phyloP scores from a whole-genome alignment of 2,113 vertebrate genomes.

The Xiphophorus maculatus region DNA sequence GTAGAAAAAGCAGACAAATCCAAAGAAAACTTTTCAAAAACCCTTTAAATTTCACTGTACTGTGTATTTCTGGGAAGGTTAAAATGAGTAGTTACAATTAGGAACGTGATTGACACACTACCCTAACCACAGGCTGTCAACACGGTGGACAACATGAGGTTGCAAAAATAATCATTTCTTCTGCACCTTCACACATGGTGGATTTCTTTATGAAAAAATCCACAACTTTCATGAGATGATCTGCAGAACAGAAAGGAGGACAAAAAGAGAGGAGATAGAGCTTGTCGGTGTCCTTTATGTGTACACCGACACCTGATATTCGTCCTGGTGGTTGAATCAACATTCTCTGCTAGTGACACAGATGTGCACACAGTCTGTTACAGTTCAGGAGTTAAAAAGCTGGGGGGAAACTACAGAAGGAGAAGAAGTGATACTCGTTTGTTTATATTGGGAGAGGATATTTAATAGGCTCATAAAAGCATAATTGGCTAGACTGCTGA shows the following conservation, averaged over 20 bases:
- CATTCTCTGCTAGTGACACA: conserved; percentile 74
- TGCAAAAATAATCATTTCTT: conserved; percentile 39
- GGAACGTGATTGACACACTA: not conserved
- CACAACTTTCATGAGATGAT: conserved; percentile 5
- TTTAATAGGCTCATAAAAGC: conserved; percentile 59
- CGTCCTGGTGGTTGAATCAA: conserved; percentile 73
- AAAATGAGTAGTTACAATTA: not conserved
- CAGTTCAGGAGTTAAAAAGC: conserved; percentile 49
- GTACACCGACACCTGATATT: conserved; percentile 77
- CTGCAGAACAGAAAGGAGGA: conserved; percentile 18
- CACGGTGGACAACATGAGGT: conserved; percentile 7
- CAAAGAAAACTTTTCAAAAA: no score
- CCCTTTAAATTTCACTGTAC: no score
- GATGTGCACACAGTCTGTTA: conserved; percentile 62
- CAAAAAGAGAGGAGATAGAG: conserved; percentile 28
- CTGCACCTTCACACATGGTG: conserved; percentile 1
- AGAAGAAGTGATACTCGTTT: conserved; percentile 53
- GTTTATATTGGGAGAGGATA: conserved; percentile 66
- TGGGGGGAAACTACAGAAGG: conserved; percentile 43
- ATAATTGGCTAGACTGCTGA: conserved; percentile 64
- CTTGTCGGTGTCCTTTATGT: conserved; percentile 71
- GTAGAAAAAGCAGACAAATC: no score
- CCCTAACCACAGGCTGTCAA: conserved; percentile 12
- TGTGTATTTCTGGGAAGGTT: not conserved
- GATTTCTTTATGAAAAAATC: conserved; percentile 17